phyloP scores from a whole-genome alignment of 2,113 vertebrate genomes.

The Crypturellus undulatus region DNA sequence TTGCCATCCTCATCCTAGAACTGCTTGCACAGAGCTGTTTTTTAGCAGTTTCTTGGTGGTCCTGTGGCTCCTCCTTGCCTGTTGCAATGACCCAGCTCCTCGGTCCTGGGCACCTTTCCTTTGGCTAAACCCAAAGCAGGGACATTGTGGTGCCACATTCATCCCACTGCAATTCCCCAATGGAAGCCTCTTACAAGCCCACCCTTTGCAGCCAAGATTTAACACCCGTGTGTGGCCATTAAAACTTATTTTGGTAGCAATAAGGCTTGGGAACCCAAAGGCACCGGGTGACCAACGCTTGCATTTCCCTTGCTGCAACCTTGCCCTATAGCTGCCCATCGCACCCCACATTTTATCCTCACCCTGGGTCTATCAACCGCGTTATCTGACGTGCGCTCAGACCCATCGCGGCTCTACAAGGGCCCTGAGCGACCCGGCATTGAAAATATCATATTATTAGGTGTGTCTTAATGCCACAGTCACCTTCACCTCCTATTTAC shows the following conservation, averaged over 20 bases:
- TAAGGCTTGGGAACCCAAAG: not conserved
- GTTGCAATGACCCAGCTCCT: not conserved
- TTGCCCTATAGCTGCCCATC: not conserved
- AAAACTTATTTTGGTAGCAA: not conserved
- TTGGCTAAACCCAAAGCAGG: not conserved
- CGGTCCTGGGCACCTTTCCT: not conserved
- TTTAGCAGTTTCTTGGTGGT: not conserved
- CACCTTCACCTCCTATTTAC: slow-evolving; percentile 24
- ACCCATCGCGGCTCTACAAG: not conserved
- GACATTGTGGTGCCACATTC: not conserved
- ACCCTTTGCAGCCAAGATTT: not conserved
- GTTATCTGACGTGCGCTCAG: slow-evolving; percentile 13
- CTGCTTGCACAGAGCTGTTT: not conserved
- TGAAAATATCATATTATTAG: slow-evolving; percentile 2
- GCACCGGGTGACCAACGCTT: rapidly evolving
- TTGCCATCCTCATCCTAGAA: not conserved
- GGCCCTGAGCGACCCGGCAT: slow-evolving; percentile 34
- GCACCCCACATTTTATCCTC: not conserved
- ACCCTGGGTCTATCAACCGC: not conserved
- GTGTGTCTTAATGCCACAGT: slow-evolving; percentile 52
- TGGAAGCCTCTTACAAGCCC: not conserved
- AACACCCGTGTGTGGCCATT: rapidly evolving
- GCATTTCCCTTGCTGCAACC: rapidly evolving
- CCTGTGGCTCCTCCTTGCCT: not conserved
- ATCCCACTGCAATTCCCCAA: not conserved